phyloP scores from a whole-genome alignment of 2,113 vertebrate species.

The Ochotona curzoniae region DNA sequence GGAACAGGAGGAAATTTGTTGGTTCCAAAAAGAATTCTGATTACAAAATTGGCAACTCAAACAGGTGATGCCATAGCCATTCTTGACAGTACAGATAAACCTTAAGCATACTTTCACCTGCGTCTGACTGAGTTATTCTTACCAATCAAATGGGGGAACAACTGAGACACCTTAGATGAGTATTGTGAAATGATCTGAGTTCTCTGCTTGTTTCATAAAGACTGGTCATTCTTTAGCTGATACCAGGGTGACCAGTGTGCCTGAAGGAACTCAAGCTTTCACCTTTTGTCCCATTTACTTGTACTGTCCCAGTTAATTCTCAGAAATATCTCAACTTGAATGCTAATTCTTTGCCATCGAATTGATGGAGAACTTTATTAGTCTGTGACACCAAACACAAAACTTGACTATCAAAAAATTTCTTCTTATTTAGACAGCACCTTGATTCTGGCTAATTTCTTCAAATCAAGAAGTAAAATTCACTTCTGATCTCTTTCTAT shows the following conservation, averaged over 20 bases:
- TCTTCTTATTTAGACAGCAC: not conserved
- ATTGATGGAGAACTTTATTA: not conserved
- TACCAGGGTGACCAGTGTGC: not conserved
- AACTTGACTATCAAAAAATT: not conserved
- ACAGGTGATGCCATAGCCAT: not conserved
- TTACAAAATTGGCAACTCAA: constrained; percentile 27
- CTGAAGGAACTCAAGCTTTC: not conserved
- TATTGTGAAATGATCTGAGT: not conserved
- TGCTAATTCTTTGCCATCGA: not conserved
- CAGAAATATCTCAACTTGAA: not conserved
- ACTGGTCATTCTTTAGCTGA: not conserved
- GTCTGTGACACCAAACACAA: not conserved
- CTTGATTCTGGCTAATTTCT: not conserved
- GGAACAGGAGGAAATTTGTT: not conserved
- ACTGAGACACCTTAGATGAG: not conserved
- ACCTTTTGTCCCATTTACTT: constrained; percentile 11
- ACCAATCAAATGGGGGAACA: not conserved
- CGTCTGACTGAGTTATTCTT: not conserved
- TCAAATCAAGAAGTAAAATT: constrained; percentile 4
- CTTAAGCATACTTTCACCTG: not conserved
- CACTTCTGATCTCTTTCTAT: not conserved
- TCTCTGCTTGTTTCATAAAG: not conserved
- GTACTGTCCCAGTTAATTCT: not conserved
- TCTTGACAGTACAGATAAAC: not conserved
- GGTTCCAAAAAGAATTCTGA: not conserved